Base-by-base conservation (phyloP, 1,140 invertebrate genomes). In the Drosophila asahinai region DNA sequence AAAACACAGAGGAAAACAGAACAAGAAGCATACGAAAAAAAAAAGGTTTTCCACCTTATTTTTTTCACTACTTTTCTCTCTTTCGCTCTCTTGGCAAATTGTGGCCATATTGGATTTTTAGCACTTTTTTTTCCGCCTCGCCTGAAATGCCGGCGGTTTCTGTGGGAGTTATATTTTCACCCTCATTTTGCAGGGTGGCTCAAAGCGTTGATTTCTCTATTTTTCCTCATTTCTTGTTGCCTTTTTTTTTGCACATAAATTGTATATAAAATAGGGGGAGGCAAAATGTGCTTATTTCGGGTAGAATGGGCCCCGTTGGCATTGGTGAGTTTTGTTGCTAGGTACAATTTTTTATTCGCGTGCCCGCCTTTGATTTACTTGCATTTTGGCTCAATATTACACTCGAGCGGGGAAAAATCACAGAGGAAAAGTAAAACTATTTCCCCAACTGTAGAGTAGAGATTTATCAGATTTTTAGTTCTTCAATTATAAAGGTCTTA, bases 61-160 rank as follows among this genome's bases (percentile, higher is more conserved):
- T 57, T 71, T 61, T 72, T 33, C 38, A 55, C 22, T 48, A 57
- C 54, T 57, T 40, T 19, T 19, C 58, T 43, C 42, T 51, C 52
- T 63, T 5, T 65, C 7, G 40, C 57, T 59, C 22, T 15, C 25
- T 57, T 48, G 63, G 86, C 86, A 90, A 90, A 90, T 86, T 90
- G 86, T 90, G 89, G 86, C 86, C 86, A 90, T 90, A 90, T 90
- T 90, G 86, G 86, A 90, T 90, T 91, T 87, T 89, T 90, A 89
- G 84, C 81, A 67, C 65, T 75, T 71, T 86, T 19, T 82, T 67
- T 67, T 66, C 57, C 68, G 68, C 68, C 72, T 66, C 55, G 73
- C 52, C 77, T 57, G 54, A 82, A 86, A 90, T 86, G 86, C 86
- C 86, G 86, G 86, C 80, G 86, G 86, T 86, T 89, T 89, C 36